Percentiles rank a stretch among this genome's conserved stretches.
Evolutionary conservation across 2,888 invertebrate genomes (phyloP).

Genomic region (Coremacera marginata): DNA sequence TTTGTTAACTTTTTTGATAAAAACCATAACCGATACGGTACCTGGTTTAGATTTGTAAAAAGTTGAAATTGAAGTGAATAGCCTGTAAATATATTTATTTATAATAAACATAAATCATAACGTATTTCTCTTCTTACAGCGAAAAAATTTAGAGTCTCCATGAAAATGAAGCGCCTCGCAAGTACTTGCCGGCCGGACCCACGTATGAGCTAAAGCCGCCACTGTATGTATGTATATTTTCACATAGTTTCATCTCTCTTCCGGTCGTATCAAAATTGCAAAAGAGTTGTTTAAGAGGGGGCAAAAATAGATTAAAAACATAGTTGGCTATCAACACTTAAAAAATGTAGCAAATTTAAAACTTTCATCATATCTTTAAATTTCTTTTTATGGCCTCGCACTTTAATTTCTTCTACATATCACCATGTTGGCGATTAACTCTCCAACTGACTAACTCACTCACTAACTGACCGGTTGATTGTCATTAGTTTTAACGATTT

Average conservation of each 20-base stretch:
- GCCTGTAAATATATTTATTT: too few species aligned
- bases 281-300: background rate
- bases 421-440: slow-evolving; percentile 51
- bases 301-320: background rate
- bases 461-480: slow-evolving; percentile 45
- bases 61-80: too few species aligned
- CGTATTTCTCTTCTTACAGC: too few species aligned
- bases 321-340: background rate
- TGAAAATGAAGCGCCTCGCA: too few species aligned
- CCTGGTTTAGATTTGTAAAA: too few species aligned
- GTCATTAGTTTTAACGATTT: slow-evolving; percentile 19
- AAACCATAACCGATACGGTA: too few species aligned
- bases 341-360: slow-evolving; percentile 12
- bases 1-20: too few species aligned
- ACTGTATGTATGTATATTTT: background rate
- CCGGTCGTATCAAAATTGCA: slow-evolving; percentile 26
- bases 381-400: slow-evolving; percentile 22
- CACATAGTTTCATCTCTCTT: background rate
- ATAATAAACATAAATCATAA: too few species aligned
- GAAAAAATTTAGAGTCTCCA: too few species aligned
- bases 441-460: slow-evolving; percentile 53
- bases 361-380: slow-evolving; percentile 25
- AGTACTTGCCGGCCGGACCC: too few species aligned
- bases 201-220: too few species aligned
- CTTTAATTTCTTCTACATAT: slow-evolving; percentile 39